phyloP scores from a whole-genome alignment of 2,888 invertebrate genomes.

The Pammene aurita region DNA sequence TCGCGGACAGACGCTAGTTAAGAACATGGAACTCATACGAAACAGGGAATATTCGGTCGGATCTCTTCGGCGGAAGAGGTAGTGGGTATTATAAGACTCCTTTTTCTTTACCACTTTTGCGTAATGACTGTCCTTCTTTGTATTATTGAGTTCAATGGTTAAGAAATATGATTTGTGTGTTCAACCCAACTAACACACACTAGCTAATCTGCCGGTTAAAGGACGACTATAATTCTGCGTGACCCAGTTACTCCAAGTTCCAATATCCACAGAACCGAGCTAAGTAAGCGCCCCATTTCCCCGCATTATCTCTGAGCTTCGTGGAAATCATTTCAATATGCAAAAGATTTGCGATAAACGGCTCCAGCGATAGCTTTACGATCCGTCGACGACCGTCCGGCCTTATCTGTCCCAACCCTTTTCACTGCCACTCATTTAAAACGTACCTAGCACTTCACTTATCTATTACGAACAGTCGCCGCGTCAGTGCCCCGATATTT shows the following conservation, averaged over 20 bases:
- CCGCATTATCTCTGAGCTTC: conserved; percentile 36
- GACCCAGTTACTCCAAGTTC: background rate
- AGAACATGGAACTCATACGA: too few species aligned
- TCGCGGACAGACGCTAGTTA: too few species aligned
- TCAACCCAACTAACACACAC: too few species aligned
- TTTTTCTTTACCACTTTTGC: too few species aligned
- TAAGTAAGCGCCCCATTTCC: conserved; percentile 10
- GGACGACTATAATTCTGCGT: conserved; percentile 11
- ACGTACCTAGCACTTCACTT: conserved; percentile 53
- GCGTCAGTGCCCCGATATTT: background rate
- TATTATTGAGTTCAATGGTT: too few species aligned
- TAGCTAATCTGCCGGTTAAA: too few species aligned
- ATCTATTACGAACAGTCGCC: conserved; percentile 35
- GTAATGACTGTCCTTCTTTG: too few species aligned
- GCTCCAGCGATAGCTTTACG: conserved; percentile 68
- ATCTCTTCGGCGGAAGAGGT: too few species aligned
- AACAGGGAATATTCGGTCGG: too few species aligned
- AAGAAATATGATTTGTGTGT: too few species aligned
- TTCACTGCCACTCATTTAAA: conserved; percentile 67
- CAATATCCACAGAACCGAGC: conserved; percentile 26
- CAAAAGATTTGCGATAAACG: conserved; percentile 68
- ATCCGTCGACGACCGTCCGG: conserved; percentile 73
- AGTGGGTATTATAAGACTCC: too few species aligned
- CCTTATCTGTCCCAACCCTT: conserved; percentile 80
- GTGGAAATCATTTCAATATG: conserved; percentile 63